phyloP scores from a whole-genome alignment of 2,113 vertebrate species.

The Myotis brandtii region DNA sequence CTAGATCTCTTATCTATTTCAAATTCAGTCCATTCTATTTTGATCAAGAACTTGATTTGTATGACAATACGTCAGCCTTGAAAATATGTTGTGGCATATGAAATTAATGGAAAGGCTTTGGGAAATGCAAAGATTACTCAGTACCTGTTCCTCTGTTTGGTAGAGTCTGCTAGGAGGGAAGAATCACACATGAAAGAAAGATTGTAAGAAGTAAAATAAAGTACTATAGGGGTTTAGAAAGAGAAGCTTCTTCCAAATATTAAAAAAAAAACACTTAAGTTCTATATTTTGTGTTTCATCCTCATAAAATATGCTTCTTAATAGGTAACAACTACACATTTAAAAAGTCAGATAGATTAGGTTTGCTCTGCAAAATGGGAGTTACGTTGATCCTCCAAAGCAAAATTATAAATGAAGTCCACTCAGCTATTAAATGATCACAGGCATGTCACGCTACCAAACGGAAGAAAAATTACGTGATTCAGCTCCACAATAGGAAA shows the following conservation, averaged over 20 bases:
- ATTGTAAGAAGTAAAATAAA: not conserved
- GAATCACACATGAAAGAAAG: not conserved
- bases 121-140: not conserved
- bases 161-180: not conserved
- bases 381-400: not conserved
- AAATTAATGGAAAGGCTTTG: not conserved
- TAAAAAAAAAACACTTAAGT: not conserved
- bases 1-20: not conserved
- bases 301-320: not conserved
- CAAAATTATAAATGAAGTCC: constrained; percentile 10
- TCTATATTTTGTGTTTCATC: not conserved
- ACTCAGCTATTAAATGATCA: constrained; percentile 6
- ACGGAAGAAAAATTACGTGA: constrained; percentile 2
- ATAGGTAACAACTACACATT: not conserved
- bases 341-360: not conserved
- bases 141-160: not conserved
- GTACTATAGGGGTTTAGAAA: not conserved
- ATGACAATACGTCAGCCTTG: not conserved
- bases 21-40: not conserved
- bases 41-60: not conserved
- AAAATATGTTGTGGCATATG: not conserved
- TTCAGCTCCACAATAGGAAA: not conserved
- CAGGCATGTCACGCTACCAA: not conserved
- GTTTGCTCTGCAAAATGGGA: not conserved
- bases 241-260: not conserved